Conservation (phyloP, 2,797 vertebrate species). For the Hephaestus fuliginosus region DNA sequence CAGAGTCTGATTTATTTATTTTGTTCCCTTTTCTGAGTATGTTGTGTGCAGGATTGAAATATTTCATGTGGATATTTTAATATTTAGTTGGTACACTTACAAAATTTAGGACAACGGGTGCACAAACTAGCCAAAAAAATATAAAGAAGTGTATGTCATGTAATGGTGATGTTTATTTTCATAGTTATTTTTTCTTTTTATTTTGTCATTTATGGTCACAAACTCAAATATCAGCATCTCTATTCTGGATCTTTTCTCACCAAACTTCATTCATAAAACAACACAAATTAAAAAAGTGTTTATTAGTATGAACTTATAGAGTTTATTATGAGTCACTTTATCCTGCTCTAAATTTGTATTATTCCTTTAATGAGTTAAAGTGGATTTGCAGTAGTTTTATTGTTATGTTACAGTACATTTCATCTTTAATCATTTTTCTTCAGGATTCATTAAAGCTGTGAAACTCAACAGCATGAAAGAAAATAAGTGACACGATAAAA, state of each 20-base stretch:
- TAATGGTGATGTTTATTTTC: background rate
- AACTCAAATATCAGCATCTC: background rate
- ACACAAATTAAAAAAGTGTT: background rate
- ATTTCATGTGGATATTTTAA: too few relatives aligned
- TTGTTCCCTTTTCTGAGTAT: too few relatives aligned
- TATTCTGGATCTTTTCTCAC: background rate
- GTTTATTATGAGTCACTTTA: too few relatives aligned
- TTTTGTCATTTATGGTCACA: background rate
- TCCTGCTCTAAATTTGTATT: background rate
- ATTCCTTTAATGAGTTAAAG: background rate
- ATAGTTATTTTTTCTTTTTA: background rate
- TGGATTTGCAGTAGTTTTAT: background rate
- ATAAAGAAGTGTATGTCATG: too few relatives aligned
- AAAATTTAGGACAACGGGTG: too few relatives aligned
- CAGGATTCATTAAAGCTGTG: background rate
- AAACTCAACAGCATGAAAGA: background rate
- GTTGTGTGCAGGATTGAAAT: too few relatives aligned
- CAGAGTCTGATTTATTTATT: too few relatives aligned
- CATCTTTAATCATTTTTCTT: background rate
- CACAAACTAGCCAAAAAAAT: too few relatives aligned
- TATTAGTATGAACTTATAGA: background rate
- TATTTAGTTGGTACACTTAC: too few relatives aligned
- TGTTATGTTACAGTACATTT: background rate
- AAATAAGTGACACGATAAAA: background rate
- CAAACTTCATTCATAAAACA: background rate